These are phyloP conservation scores for Cheilinus undulatus DNA, from an alignment of 2,113 vertebrate genomes.

Conservation along the genomic window DNA sequence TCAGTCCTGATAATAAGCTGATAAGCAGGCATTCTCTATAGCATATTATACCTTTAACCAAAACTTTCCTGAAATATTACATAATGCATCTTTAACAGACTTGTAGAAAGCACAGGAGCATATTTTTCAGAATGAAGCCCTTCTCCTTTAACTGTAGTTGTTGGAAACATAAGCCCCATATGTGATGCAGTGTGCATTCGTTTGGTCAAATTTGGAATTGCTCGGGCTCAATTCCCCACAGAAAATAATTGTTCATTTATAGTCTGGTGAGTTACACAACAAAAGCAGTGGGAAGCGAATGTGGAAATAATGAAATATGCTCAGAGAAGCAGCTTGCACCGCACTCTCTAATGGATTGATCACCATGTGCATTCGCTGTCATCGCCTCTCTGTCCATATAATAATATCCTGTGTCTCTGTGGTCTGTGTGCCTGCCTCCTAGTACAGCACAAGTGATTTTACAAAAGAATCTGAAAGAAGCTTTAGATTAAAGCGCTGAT, in stretches of 20 bases:
- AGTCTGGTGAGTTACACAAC: conserved; percentile 38
- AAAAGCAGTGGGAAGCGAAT: conserved; percentile 30
- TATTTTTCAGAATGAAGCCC: conserved; percentile 14
- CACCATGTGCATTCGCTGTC: conserved; percentile 24
- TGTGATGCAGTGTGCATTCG: conserved; percentile 6
- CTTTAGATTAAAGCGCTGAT: conserved; percentile 59
- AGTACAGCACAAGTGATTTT: conserved; percentile 49
- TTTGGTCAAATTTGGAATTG: conserved; percentile 36
- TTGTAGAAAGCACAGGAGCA: neutral
- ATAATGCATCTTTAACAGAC: too few relatives aligned
- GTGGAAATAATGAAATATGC: conserved; percentile 58
- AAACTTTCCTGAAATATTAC: too few relatives aligned
- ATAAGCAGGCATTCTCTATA: too few relatives aligned
- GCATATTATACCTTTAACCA: too few relatives aligned
- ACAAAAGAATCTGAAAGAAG: conserved; percentile 54
- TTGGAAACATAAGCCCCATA: conserved; percentile 3
- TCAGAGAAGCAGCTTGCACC: conserved; percentile 29
- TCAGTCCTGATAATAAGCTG: too few relatives aligned
- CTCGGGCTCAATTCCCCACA: conserved; percentile 21
- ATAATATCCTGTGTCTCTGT: conserved; percentile 34
- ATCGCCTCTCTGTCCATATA: conserved; percentile 25
- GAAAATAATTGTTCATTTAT: conserved; percentile 50
- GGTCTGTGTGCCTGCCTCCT: conserved; percentile 25
- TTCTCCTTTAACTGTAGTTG: conserved; percentile 9
- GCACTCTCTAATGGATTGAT: conserved; percentile 43